Base-by-base conservation (phyloP, 2,888 invertebrate species). In the Tanaodytes sp. region DNA sequence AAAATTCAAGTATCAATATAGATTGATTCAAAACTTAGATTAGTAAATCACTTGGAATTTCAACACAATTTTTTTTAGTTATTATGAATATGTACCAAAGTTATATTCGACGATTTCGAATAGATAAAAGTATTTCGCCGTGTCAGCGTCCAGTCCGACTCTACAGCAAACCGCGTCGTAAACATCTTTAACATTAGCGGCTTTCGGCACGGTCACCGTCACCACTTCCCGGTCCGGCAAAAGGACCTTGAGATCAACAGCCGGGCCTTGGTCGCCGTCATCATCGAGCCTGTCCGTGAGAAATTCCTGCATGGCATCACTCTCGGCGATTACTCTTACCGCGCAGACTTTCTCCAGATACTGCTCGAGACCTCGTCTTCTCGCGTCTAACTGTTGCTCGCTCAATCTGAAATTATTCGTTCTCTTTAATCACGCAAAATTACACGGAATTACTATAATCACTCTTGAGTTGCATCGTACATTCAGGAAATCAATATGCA, bases 281-380 rank as follows among this genome's bases (percentile, higher is more conserved):
- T 95, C 95, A 75, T 96, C 96, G 1, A 93, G 90, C 36, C 82
- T 76, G 79, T 97, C 96, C 3, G 97, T 96, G 12, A 98, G 90
- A 87, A 98, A 98, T 85, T 98, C 97, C 86, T 98, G 98, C 85
- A 99, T 95, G 1, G 95, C 91, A 82, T 98, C 98, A 78, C 95
- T 94, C 83, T 99, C 99, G 0, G 98, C 98, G 80, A 99, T 97
- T 23, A 98, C 98, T 33, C 98, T 90, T 12, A 99, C 96, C 5
- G 98, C 97, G 87, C 98, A 98, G 0, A 98, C 95, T 88, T 97
- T 96, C 86, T 99, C 99, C 83, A 99, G 88, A 88, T 98, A 99
- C 86, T 96, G 96, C 85, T 99, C 99, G 42, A 99, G 88, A 1
- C 97, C 97, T 74, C 98, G 89, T 71, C 99, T 89, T 67, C 99